Conservation (phyloP, 2,797 vertebrate genomes). For the Luscinia luscinia region DNA sequence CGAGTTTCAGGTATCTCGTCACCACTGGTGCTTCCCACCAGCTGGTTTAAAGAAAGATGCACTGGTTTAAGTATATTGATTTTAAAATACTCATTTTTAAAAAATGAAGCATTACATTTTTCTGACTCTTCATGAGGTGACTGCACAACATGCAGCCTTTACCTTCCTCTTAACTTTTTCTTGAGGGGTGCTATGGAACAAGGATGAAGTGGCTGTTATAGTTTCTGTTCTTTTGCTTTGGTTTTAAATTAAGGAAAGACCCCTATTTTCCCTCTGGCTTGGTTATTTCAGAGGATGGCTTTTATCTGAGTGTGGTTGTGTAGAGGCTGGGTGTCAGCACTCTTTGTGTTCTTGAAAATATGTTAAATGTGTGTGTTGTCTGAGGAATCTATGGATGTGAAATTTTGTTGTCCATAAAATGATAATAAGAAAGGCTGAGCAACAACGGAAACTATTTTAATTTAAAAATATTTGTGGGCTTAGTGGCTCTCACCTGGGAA, state of each 20-base stretch:
- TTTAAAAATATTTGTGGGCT: not conserved
- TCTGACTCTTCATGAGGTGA: not conserved
- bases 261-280: not conserved
- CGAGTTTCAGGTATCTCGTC: not conserved
- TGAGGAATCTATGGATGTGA: not conserved
- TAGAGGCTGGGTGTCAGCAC: not conserved
- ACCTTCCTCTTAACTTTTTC: not conserved
- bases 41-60: not conserved
- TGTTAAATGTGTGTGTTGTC: not conserved
- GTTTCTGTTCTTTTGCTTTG: not conserved
- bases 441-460: not conserved
- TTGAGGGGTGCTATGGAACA: not conserved
- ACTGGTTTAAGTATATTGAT: not conserved
- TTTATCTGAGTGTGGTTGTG: not conserved
- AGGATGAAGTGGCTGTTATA: not conserved
- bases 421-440: not conserved
- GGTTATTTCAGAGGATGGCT: not conserved
- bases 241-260: not conserved
- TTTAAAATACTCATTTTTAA: not conserved
- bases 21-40: constrained; percentile 6
- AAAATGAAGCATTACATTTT: not conserved
- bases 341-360: not conserved
- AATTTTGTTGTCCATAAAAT: not conserved
- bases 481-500: not conserved
- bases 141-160: not conserved